These are phyloP conservation scores for Falco berigora DNA, from an alignment of 2,797 vertebrate genomes.

Conservation along the genomic window DNA sequence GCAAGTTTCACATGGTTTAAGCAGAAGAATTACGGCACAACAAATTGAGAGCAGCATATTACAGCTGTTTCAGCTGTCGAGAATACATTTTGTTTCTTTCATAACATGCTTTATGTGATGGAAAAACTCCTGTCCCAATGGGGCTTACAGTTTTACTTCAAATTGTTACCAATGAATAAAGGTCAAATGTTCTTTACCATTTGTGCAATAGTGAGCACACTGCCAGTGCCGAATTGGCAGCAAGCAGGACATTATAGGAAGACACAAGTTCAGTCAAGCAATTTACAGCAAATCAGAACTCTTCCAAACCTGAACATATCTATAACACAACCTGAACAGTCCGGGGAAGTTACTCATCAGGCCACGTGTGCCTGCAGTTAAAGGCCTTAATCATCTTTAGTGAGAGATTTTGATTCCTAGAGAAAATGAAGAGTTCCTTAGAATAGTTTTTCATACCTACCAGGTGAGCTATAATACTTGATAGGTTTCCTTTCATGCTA, in stretches of 20 bases:
- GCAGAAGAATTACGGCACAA: constrained; percentile 19
- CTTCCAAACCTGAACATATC: background rate
- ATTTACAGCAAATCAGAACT: background rate
- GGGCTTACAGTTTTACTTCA: background rate
- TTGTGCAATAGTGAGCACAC: background rate
- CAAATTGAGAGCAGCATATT: background rate
- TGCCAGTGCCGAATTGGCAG: background rate
- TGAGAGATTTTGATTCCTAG: background rate
- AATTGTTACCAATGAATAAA: constrained; percentile 25
- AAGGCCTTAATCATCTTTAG: background rate
- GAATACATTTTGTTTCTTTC: constrained; percentile 15
- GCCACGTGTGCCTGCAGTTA: background rate
- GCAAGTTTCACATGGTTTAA: background rate
- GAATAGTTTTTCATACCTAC: background rate
- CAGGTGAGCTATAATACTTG: background rate
- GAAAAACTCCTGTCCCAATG: constrained; percentile 3
- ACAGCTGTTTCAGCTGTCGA: constrained; percentile 14
- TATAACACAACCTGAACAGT: background rate
- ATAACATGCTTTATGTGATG: background rate
- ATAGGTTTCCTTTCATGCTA: background rate
- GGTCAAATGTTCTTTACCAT: background rate
- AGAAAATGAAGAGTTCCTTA: background rate
- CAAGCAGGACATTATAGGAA: background rate
- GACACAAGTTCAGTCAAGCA: background rate
- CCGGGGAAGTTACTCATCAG: background rate